Base-by-base conservation (phyloP, 1,140 invertebrate genomes). In the Tyrophagus putrescentiae region DNA sequence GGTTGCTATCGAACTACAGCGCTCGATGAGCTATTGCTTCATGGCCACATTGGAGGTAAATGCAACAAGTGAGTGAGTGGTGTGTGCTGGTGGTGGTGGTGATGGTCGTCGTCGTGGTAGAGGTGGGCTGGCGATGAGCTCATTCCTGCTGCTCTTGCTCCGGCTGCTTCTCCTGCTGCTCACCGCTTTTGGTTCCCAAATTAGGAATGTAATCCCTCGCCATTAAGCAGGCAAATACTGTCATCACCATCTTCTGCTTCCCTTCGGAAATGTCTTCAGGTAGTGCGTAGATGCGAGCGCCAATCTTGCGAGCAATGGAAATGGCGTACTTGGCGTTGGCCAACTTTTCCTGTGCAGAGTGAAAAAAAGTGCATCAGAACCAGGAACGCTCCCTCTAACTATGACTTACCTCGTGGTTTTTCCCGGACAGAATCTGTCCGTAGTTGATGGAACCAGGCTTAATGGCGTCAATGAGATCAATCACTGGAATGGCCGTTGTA, bases 211-310 rank as follows among this genome's bases (percentile, higher is more conserved):
- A 94, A 74, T 94, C 92, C 68, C 89, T 79, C 21, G 90, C 88
- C 94, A 98, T 98, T 62, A 98, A 78, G 72, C 93, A 98, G 27
- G 95, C 93, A 76, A 98, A 99, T 45, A 98, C 86, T 5, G 95
- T 98, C 91, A 98, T 93, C 25, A 98, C 85, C 92, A 98, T 95
- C 76, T 98, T 98, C 29, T 82, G 87, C 72, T 98, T 97, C 1
- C 94, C 82, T 76, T 99, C 93, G 3, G 90, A 86, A 67, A 99
- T 97, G 74, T 99, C 95, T 76, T 99, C 95, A n/a, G 95, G 94
- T 60, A 98, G 75, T 27, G 95, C 95, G 72, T 98, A 99, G 16
- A 98, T 91, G 48, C 90, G 80, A 48, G 94, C 94, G 41, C 95
- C 95, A 67, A 90, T 89, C 72, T 96, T 97, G 53, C 95, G 79